Conservation (phyloP, 2,113 vertebrate genomes). For the Apus apus region DNA sequence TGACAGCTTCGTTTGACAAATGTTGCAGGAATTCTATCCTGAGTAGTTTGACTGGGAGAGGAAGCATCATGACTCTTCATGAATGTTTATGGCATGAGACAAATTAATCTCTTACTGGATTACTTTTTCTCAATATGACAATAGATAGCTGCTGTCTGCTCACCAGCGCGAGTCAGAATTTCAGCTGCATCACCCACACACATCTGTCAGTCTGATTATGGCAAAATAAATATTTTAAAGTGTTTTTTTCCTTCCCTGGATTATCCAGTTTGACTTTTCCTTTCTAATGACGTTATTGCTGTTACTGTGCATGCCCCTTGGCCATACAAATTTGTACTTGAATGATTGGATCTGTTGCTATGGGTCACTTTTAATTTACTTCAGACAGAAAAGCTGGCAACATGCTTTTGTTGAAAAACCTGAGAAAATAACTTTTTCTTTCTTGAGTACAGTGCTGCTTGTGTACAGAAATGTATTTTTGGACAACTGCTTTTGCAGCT, state of each 20-base stretch:
- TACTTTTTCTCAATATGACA: neutral
- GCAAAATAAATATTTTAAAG: slow-evolving; percentile 35
- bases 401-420: neutral
- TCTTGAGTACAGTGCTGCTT: neutral
- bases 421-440: neutral
- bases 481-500: neutral
- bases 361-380: neutral
- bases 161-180: neutral
- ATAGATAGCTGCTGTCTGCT: neutral
- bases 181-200: slow-evolving; percentile 1
- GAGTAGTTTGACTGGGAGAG: neutral
- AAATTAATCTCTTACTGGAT: neutral
- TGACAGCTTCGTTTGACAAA: neutral
- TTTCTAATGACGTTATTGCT: neutral
- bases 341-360: neutral
- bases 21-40: neutral
- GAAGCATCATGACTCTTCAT: neutral
- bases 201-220: neutral
- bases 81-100: neutral
- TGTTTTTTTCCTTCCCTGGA: neutral
- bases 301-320: neutral
- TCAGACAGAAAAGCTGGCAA: neutral
- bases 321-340: neutral
- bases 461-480: neutral
- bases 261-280: neutral